Percentiles rank a stretch among this genome's conserved stretches.
These are phyloP conservation scores for Aphidoletes aphidimyza DNA, from an alignment of 2,888 invertebrate genomes.

Conservation along the genomic window DNA sequence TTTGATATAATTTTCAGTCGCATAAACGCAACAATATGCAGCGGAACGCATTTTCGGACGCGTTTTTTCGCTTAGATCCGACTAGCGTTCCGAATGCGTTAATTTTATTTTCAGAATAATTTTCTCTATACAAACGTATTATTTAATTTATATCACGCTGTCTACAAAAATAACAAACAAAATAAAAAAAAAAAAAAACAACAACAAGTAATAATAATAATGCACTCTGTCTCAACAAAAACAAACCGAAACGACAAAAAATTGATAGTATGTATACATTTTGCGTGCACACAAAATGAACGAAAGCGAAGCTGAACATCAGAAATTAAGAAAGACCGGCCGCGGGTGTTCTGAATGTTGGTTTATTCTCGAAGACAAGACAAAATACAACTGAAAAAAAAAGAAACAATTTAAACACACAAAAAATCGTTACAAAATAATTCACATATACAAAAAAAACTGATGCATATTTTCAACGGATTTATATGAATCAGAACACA, in stretches of 20 bases:
- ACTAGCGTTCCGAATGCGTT: constrained; percentile 56
- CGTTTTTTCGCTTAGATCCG: constrained; percentile 67
- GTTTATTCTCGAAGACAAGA: not conserved
- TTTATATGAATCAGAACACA: not conserved
- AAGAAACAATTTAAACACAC: too few species aligned
- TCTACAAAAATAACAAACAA: not conserved
- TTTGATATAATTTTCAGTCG: constrained; percentile 67
- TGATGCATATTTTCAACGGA: not conserved
- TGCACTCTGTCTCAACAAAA: constrained; percentile 47
- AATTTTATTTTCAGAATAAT: constrained; percentile 54
- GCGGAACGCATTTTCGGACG: constrained; percentile 68
- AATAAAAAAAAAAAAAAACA: not conserved
- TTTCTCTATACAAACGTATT: constrained; percentile 45
- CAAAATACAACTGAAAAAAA: not conserved
- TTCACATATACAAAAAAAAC: not conserved
- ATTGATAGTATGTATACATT: constrained; percentile 30
- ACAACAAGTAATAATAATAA: not conserved
- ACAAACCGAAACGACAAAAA: constrained; percentile 19
- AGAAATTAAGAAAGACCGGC: constrained; percentile 28
- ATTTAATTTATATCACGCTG: constrained; percentile 43
- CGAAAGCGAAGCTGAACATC: constrained; percentile 19
- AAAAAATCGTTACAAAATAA: not conserved
- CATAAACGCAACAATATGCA: constrained; percentile 68
- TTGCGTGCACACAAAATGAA: constrained; percentile 27
- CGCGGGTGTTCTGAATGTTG: constrained; percentile 31